These are phyloP conservation scores for Lithobius niger DNA, from an alignment of 1,140 invertebrate genomes.

Conservation along the genomic window DNA sequence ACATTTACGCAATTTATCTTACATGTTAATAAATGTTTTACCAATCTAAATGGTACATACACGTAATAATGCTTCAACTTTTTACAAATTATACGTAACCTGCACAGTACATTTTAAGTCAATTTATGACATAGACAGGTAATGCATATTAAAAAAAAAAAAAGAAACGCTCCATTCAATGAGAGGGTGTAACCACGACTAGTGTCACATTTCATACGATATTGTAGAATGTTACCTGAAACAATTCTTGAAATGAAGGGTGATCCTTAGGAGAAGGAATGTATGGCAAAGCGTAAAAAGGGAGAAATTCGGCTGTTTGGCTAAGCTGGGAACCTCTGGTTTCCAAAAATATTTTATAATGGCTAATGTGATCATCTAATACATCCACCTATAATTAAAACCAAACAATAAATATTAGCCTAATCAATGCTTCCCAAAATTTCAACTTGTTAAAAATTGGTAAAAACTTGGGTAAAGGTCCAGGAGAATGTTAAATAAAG, in stretches of 20 bases:
- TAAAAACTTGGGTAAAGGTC: neutral
- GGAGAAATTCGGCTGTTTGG: constrained; percentile 39
- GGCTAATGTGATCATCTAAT: constrained; percentile 33
- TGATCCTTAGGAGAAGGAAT: constrained; percentile 40
- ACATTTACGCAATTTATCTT: too few relatives aligned
- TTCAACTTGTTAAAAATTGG: neutral
- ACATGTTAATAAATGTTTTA: too few relatives aligned
- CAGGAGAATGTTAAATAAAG: constrained; percentile 1
- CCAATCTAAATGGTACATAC: too few relatives aligned
- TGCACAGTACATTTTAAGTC: too few relatives aligned
- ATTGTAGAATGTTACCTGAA: constrained; percentile 28
- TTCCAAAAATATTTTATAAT: constrained; percentile 39
- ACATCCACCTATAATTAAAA: constrained; percentile 16
- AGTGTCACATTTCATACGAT: too few relatives aligned
- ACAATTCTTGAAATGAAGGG: constrained; percentile 40
- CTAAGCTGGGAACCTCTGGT: constrained; percentile 38
- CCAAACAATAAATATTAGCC: constrained; percentile 10
- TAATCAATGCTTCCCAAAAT: constrained; percentile 5
- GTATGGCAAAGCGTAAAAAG: constrained; percentile 44
- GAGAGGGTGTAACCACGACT: too few relatives aligned
- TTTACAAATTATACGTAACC: too few relatives aligned
- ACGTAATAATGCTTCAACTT: too few relatives aligned
- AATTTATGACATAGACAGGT: too few relatives aligned
- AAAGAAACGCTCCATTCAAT: too few relatives aligned
- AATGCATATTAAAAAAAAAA: too few relatives aligned